phyloP scores from a whole-genome alignment of 1,140 invertebrate species.

The Penaeus japonicus region DNA sequence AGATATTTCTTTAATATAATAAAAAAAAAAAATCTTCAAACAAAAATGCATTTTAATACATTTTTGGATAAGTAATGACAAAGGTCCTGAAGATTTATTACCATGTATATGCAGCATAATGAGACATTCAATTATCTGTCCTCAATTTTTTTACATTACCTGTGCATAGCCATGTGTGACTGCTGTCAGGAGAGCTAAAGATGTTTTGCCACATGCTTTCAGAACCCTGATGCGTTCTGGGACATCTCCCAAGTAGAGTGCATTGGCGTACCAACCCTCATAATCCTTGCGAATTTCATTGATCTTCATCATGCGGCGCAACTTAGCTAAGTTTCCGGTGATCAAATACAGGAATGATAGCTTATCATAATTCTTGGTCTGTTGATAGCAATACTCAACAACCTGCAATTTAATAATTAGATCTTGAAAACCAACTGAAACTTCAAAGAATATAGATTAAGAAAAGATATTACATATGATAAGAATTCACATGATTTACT shows the following conservation, averaged over 20 bases:
- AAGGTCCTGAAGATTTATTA: background rate
- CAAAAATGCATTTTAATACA: too few relatives aligned
- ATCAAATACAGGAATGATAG: conserved; percentile 97
- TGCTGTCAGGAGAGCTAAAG: conserved; percentile 91
- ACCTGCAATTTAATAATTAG: conserved; percentile 62
- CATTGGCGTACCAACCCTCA: conserved; percentile 96
- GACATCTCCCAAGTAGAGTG: conserved; percentile 90
- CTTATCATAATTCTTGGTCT: conserved; percentile 99
- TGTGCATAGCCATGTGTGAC: conserved; percentile 90
- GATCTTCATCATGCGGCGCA: conserved; percentile 99
- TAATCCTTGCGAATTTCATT: conserved; percentile 95
- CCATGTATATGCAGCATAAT: background rate
- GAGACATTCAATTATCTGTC: too few relatives aligned
- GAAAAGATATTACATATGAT: background rate
- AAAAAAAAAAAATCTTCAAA: too few relatives aligned
- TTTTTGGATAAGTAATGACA: background rate
- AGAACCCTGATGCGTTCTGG: conserved; percentile 88
- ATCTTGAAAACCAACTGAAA: conserved; percentile 57
- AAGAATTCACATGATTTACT: too few relatives aligned
- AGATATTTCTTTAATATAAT: too few relatives aligned
- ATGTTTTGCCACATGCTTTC: conserved; percentile 78
- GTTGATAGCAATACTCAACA: conserved; percentile 99
- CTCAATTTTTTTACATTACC: background rate
- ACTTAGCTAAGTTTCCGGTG: conserved; percentile 97
- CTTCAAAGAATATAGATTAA: conserved; percentile 59